phyloP scores from a whole-genome alignment of 1,140 invertebrate species.

The Bombus confusus region DNA sequence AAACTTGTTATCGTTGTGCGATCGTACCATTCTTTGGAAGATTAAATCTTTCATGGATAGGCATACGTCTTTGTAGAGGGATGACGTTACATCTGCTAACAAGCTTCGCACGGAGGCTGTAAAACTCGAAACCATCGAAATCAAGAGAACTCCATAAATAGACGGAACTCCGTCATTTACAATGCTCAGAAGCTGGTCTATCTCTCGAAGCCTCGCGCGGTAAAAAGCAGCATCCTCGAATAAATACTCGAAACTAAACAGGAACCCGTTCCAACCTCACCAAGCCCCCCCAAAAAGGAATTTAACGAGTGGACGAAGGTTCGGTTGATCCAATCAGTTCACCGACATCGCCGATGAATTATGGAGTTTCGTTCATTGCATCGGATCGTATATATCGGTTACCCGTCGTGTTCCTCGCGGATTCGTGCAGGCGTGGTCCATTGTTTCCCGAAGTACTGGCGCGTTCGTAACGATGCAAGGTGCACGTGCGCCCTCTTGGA shows the following conservation, averaged over 20 bases:
- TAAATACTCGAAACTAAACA: not conserved
- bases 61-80: not conserved
- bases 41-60: not conserved
- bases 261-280: not conserved
- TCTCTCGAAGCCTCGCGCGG: not conserved
- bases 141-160: not conserved
- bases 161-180: not conserved
- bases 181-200: not conserved
- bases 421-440: conserved; percentile 17
- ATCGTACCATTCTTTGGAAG: no score
- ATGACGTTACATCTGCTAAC: not conserved
- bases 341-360: conserved; percentile 6
- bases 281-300: not conserved
- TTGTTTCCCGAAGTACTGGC: conserved; percentile 10
- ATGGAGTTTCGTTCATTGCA: conserved; percentile 20
- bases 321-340: not conserved
- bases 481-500: conserved; percentile 18
- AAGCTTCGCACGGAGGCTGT: not conserved
- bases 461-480: conserved; percentile 18
- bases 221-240: not conserved
- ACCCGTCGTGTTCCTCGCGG: not conserved
- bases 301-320: not conserved
- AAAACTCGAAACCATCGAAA: not conserved
- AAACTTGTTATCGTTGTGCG: no score
- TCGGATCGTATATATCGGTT: not conserved